Evolutionary conservation across 2,797 vertebrate genomes (phyloP).

Genomic region (Heliangelus exortis): DNA sequence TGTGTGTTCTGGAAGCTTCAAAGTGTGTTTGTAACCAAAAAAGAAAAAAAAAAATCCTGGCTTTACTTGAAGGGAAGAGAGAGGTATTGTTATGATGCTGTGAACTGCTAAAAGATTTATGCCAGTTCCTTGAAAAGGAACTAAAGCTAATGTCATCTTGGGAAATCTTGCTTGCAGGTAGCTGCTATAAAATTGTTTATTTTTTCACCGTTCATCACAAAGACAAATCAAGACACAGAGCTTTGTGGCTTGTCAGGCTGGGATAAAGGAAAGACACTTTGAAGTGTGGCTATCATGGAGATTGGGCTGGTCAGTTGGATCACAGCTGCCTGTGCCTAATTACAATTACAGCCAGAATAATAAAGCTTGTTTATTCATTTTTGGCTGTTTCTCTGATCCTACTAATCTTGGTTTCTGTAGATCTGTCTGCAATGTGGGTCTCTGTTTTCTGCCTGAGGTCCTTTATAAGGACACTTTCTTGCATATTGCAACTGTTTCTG

Average conservation of each 20-base stretch:
- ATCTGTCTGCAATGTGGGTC: fast-evolving
- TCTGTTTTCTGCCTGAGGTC: neutral
- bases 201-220: neutral
- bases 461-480: neutral
- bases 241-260: neutral
- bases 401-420: neutral
- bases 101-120: neutral
- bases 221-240: neutral
- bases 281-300: neutral
- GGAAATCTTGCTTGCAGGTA: neutral
- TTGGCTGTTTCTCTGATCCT: neutral
- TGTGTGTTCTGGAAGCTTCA: neutral
- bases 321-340: neutral
- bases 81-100: neutral
- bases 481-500: neutral
- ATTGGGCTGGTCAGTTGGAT: neutral
- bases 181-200: neutral
- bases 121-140: neutral
- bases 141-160: neutral
- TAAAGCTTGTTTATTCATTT: neutral
- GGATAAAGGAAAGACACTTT: neutral
- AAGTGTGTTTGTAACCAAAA: neutral
- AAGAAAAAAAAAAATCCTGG: neutral
- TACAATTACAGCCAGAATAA: neutral
- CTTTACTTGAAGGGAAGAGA: neutral